Percentiles rank a stretch among this genome's conserved stretches.
phyloP scores from a whole-genome alignment of 2,888 invertebrate genomes.

The Campoletis raptor region DNA sequence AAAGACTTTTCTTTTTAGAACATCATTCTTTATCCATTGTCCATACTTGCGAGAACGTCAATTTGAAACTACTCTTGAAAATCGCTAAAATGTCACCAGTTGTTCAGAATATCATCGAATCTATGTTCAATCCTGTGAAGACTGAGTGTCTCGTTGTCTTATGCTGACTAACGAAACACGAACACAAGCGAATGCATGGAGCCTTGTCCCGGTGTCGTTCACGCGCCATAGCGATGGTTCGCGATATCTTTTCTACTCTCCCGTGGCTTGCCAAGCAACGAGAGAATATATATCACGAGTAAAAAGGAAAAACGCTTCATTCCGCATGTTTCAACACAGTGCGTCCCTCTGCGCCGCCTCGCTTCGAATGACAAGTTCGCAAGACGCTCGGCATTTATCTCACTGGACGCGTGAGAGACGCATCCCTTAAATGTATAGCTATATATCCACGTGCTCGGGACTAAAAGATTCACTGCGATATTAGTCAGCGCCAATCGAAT shows the following conservation, averaged over 20 bases:
- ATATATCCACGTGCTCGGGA: neutral
- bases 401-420: conserved; percentile 42
- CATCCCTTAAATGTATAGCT: conserved; percentile 18
- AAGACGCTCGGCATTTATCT: conserved; percentile 57
- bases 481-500: conserved; percentile 65
- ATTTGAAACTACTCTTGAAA: neutral
- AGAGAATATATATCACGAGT: neutral
- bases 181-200: neutral
- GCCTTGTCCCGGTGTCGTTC: conserved; percentile 36
- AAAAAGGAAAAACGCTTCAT: conserved; percentile 23
- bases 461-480: conserved; percentile 54
- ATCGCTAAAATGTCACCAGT: neutral
- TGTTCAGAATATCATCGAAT: neutral
- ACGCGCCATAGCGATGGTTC: conserved; percentile 8
- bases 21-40: neutral
- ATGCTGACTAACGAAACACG: conserved; percentile 18
- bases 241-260: conserved; percentile 12
- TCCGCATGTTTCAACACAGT: conserved; percentile 17
- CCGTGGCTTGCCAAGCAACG: neutral
- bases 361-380: conserved; percentile 61
- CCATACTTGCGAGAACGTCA: neutral
- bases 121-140: neutral
- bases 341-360: conserved; percentile 4
- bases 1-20: neutral
- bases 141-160: conserved; percentile 20